These are phyloP conservation scores for Thamnaconus septentrionalis DNA, from an alignment of 2,113 vertebrate species.

Conservation along the genomic window DNA sequence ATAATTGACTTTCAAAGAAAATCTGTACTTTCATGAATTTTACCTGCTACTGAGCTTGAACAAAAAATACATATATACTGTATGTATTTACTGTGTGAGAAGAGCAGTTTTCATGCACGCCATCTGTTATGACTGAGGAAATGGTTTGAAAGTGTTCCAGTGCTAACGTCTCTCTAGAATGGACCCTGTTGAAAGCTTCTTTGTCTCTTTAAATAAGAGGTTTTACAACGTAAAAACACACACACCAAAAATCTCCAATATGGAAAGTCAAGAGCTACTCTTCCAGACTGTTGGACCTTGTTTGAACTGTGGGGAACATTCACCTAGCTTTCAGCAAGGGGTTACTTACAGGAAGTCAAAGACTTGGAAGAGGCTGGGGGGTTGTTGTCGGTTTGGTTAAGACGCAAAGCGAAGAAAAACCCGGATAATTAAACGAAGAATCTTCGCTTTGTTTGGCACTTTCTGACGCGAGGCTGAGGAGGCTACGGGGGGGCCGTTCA, in stretches of 20 bases:
- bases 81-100: no score
- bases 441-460: neutral
- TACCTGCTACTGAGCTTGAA: neutral
- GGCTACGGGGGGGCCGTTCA: neutral
- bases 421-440: no score
- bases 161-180: slow-evolving; percentile 13
- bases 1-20: no score
- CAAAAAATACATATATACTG: no score
- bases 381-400: no score
- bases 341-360: no score
- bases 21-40: no score
- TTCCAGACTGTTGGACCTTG: slow-evolving; percentile 8
- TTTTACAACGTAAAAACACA: slow-evolving; percentile 14
- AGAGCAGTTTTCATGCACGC: neutral
- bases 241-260: slow-evolving; percentile 61
- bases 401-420: no score
- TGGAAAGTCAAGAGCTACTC: slow-evolving; percentile 52
- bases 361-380: neutral
- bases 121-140: slow-evolving; percentile 3
- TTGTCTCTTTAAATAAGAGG: slow-evolving; percentile 39
- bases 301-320: neutral
- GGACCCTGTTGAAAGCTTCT: slow-evolving; percentile 19
- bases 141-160: slow-evolving; percentile 45
- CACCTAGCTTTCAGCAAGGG: slow-evolving; percentile 1
- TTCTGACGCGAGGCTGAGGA: neutral